Conservation (phyloP, 2,888 invertebrate species). For the Phytoseiulus persimilis region DNA sequence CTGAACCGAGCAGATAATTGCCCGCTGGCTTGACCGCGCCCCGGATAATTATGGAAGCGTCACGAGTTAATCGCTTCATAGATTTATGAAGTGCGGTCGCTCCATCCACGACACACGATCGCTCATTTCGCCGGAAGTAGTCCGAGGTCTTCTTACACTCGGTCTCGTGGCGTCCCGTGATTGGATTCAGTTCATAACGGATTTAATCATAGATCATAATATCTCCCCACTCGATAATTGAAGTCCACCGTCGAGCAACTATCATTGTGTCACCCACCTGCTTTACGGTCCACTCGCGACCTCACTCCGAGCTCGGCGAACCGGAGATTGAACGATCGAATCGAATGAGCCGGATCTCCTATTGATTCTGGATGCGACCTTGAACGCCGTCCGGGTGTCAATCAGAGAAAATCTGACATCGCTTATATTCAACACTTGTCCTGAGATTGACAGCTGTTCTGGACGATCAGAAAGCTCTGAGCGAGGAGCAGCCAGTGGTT, state of each 20-base stretch:
- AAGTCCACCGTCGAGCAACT: neutral
- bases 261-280: neutral
- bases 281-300: neutral
- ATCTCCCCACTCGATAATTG: neutral
- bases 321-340: neutral
- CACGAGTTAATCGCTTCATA: neutral
- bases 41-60: neutral
- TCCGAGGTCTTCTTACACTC: neutral
- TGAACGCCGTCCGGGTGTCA: neutral
- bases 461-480: too few species aligned
- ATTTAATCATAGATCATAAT: neutral
- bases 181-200: neutral
- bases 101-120: neutral
- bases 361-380: too few species aligned
- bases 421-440: neutral
- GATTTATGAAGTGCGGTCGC: neutral
- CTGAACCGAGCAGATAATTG: neutral
- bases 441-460: too few species aligned
- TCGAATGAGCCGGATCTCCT: too few species aligned
- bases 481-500: too few species aligned
- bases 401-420: neutral
- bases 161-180: neutral
- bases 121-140: neutral
- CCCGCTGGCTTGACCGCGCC: neutral
- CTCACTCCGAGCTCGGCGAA: neutral